phyloP scores from a whole-genome alignment of 2,797 vertebrate species.

The Garrulus glandarius region DNA sequence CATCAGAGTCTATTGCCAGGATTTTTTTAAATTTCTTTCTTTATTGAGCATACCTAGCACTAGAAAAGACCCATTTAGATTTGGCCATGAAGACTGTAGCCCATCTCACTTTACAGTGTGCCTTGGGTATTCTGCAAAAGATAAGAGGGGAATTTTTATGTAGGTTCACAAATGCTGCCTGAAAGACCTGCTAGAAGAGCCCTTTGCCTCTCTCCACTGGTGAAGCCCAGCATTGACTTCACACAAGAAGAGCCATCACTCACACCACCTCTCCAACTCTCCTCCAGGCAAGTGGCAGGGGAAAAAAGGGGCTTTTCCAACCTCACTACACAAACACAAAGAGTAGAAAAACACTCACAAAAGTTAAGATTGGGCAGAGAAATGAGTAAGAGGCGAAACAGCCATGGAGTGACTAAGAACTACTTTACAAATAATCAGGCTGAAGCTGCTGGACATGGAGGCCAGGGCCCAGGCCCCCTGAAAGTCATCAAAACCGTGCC shows the following conservation, averaged over 20 bases:
- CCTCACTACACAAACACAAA: neutral
- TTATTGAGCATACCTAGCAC: neutral
- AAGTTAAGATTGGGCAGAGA: neutral
- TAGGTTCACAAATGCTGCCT: neutral
- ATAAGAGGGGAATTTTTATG: accelerated
- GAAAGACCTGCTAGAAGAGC: neutral
- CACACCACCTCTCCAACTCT: neutral
- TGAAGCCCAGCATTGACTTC: neutral
- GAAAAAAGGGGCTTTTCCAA: neutral
- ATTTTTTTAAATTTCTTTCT: neutral
- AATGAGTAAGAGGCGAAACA: neutral
- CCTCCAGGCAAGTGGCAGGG: neutral
- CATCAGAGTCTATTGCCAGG: neutral
- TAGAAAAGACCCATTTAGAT: neutral
- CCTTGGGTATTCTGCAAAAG: neutral
- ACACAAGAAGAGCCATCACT: neutral
- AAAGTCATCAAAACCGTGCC: neutral
- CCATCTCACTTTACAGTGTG: neutral
- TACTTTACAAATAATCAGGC: neutral
- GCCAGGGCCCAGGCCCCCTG: neutral
- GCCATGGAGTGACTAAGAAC: neutral
- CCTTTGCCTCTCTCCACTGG: neutral
- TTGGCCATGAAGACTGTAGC: neutral
- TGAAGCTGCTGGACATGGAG: neutral
- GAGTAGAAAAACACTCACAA: neutral